Base-by-base conservation (phyloP, 2,797 vertebrate species). In the Sebastes reedi region DNA sequence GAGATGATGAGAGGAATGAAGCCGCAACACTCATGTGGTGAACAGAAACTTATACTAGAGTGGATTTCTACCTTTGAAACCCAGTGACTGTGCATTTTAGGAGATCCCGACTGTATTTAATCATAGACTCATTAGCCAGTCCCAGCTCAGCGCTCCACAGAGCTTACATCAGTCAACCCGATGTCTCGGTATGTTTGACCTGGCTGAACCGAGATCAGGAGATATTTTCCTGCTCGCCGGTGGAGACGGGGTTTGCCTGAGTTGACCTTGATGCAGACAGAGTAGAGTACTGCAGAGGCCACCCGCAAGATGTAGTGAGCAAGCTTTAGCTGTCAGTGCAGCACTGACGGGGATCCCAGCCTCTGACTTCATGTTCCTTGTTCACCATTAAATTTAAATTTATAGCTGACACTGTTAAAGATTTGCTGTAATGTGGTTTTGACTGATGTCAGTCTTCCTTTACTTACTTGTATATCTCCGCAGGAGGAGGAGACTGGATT, bases 181-280 rank as follows among this genome's bases (percentile, higher is more conserved):
- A 32, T 72, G 75, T 65, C 55, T 67, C 39, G 12, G 66, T 27
- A 46, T 82, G 72, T 67, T 77, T 84, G 67, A 89, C 71, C 84
- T 67, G 67, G 65, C 78, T 82, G 36, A 89, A 84, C 52, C 65
- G 66, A 76, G 70, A 92, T 74, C 81, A 75, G 83, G 20, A 77
- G 72, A 77, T 22, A 77, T 86, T 88, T 86, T 76, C 77, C 59
- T n/a, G 72, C 66, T 82, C 79, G 66, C 29, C 81, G 60, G 18
- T 61, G 59, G 22, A 80, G 73, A 70, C 12, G 4, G 27, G 46
- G 30, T 83, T 88, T 67, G 64, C 68, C 82, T 90, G 68, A 78
- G 68, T 22, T 77, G 86, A 91, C 85, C 84, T 72, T 83, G 66
- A 56, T 81, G 81, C 84, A 83, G 77, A 80, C 42, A 50, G 7